Evolutionary conservation across 2,797 vertebrate genomes (phyloP).

Genomic region (Gallinago stenura): DNA sequence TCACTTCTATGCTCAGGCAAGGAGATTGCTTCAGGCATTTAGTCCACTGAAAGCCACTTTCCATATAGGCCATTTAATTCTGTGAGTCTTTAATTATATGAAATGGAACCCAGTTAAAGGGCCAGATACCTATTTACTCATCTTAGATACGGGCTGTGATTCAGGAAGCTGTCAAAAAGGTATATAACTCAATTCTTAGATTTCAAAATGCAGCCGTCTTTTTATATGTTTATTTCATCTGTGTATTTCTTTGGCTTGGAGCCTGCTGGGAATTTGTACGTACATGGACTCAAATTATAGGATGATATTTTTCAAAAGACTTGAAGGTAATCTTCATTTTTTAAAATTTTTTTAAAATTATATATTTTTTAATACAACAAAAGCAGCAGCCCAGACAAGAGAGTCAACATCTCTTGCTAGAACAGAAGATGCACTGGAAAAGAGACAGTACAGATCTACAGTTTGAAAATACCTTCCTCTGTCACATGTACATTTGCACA

Average conservation of each 20-base stretch:
- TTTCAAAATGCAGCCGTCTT: slow-evolving; percentile 75
- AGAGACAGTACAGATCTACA: not conserved
- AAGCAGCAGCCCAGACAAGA: slow-evolving; percentile 59
- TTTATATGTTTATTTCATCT: slow-evolving; percentile 77
- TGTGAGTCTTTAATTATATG: slow-evolving; percentile 95
- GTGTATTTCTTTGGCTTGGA: slow-evolving; percentile 72
- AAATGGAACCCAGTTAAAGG: slow-evolving; percentile 90
- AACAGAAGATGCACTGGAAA: not conserved
- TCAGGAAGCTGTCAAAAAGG: slow-evolving; percentile 81
- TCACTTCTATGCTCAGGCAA: slow-evolving; percentile 80
- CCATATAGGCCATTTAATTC: slow-evolving; percentile 94
- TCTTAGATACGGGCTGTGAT: slow-evolving; percentile 76
- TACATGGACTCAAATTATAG: slow-evolving; percentile 77
- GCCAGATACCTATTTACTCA: slow-evolving; percentile 76
- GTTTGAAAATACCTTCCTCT: not conserved
- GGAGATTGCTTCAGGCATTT: slow-evolving; percentile 91
- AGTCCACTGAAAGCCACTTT: slow-evolving; percentile 94
- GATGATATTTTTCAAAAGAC: slow-evolving; percentile 74
- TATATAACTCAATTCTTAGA: slow-evolving; percentile 81
- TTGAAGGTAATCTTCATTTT: slow-evolving; percentile 68
- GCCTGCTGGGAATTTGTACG: slow-evolving; percentile 74
- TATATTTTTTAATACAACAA: slow-evolving; percentile 44
- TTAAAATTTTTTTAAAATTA: not conserved
- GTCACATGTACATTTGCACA: fast-evolving
- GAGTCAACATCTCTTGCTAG: slow-evolving; percentile 2